Evolutionary conservation across 2,113 vertebrate species (phyloP).

Genomic region (Procapra przewalskii): DNA sequence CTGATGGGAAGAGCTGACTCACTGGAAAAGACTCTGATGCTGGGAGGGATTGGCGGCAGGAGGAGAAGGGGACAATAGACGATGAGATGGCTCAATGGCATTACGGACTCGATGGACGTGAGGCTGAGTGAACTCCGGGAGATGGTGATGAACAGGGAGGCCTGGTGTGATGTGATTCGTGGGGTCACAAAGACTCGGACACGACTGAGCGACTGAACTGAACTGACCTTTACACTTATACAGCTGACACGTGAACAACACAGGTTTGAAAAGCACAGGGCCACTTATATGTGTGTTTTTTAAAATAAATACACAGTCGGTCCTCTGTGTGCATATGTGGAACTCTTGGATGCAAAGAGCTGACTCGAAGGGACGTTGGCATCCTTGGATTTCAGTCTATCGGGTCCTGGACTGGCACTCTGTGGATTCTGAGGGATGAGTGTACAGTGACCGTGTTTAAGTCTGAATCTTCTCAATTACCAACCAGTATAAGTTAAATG

Average conservation of each 20-base stretch:
- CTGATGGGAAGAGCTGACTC: too few species aligned
- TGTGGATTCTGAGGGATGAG: not conserved
- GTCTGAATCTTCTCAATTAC: not conserved
- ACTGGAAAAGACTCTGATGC: too few species aligned
- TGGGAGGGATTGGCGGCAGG: too few species aligned
- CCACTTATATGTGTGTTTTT: not conserved
- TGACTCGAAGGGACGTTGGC: not conserved
- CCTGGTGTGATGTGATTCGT: too few species aligned
- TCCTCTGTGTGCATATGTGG: not conserved
- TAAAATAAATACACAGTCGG: not conserved
- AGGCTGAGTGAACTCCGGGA: too few species aligned
- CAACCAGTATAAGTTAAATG: not conserved
- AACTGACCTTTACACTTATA: not conserved
- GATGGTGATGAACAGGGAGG: too few species aligned
- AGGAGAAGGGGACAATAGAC: too few species aligned
- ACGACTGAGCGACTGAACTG: too few species aligned
- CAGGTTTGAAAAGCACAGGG: not conserved
- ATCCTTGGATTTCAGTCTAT: not conserved
- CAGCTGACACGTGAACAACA: not conserved
- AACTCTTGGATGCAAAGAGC: not conserved
- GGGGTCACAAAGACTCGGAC: too few species aligned
- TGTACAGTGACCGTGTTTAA: not conserved
- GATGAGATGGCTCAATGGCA: too few species aligned
- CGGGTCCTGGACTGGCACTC: too few species aligned
- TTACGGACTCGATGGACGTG: too few species aligned